These are phyloP conservation scores for Lanius collurio DNA, from an alignment of 2,113 vertebrate species.

Conservation along the genomic window DNA sequence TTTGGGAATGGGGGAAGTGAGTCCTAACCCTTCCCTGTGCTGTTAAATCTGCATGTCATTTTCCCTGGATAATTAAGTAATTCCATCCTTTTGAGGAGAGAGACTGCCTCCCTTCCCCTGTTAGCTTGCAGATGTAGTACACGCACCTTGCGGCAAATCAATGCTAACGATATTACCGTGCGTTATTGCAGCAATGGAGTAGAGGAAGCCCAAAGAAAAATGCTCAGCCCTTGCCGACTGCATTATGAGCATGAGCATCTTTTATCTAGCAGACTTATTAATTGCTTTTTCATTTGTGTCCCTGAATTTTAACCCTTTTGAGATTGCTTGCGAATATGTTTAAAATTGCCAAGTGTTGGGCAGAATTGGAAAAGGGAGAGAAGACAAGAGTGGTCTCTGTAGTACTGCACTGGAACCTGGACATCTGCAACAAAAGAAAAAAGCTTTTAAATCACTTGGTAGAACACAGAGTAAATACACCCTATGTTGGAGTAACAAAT, in stretches of 20 bases:
- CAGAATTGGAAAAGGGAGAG: background rate
- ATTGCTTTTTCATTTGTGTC: conserved; percentile 39
- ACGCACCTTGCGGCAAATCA: conserved; percentile 60
- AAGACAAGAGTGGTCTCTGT: background rate
- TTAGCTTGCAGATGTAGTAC: conserved; percentile 52
- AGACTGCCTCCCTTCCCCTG: conserved; percentile 33
- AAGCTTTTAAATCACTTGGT: background rate
- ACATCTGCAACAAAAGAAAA: background rate
- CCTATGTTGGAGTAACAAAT: background rate
- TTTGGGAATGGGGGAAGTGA: conserved; percentile 22
- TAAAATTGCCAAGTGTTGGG: background rate
- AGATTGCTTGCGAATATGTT: background rate
- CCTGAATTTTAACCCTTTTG: conserved; percentile 28
- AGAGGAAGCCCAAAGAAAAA: conserved; percentile 33
- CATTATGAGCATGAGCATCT: background rate
- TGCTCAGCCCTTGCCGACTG: background rate
- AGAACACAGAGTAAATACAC: background rate
- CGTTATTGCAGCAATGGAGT: conserved; percentile 19
- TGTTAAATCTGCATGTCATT: conserved; percentile 50
- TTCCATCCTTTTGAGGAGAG: conserved; percentile 44
- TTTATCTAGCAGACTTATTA: conserved; percentile 5
- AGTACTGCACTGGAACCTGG: background rate
- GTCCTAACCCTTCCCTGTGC: conserved; percentile 16
- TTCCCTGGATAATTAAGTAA: conserved; percentile 65
- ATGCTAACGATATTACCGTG: conserved; percentile 44